Base-by-base conservation (phyloP, 2,797 vertebrate genomes). In the Serranus cabrilla region DNA sequence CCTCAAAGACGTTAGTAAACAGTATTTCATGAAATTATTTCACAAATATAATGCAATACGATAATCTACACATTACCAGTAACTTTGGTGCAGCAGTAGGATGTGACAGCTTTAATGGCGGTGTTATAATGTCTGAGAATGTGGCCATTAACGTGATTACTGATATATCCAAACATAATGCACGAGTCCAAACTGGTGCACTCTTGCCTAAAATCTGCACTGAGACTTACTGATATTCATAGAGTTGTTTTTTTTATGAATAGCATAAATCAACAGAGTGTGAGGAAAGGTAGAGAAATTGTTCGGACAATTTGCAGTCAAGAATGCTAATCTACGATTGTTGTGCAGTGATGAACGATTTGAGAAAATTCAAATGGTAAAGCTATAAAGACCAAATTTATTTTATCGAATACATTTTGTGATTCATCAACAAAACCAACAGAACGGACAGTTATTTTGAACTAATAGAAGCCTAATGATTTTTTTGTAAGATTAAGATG, bases 1-100 rank as follows among this genome's bases (percentile, higher is more conserved):
- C 51, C 31, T 74, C 27, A 66, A 39, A 79, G 49, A 43, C 46
- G 2, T 67, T 54, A 54, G 84, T 76, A 78, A 84, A 78, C 40
- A 77, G 11, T 39, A 62, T 54, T 78, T 78, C 49, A 54, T 73
- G 5, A 77, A 55, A 77, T 76, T 67, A 67, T 80, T 80, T 69
- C 34, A 63, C 23, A 57, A 73, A 74, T 83, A 55, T 57, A 67
- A 72, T 67, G 37, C 11, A 55, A 66, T 34, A 60, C 34, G 60
- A 60, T 79, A 78, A 82, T 76, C 6, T 37, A 23, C 58, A 34
- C 39, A 74, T 71, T 61, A 52, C 45, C 46, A 47, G 51, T 76
- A 71, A 58, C 51, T 78, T 46, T 62, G 50, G 27, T 61, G 49
- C 47, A 74, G 63, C 68, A 52, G 67, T 34, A 49, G 8, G 18